Evolutionary conservation across 2,797 vertebrate species (phyloP).

Genomic region (Knipowitschia caucasica): DNA sequence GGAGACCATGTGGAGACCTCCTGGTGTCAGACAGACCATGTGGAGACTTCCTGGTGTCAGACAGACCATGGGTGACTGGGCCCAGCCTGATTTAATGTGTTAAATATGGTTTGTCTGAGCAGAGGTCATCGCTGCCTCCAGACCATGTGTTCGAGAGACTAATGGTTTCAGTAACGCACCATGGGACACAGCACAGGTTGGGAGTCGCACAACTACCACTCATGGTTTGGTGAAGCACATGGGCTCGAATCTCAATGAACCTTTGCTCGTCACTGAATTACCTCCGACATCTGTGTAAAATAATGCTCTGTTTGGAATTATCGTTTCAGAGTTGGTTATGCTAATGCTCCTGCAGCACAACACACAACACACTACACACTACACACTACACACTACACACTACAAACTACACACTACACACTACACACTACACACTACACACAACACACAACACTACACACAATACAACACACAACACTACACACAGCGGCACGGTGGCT

Average conservation of each 20-base stretch:
- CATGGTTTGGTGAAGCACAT: too few relatives aligned
- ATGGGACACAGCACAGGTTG: slow-evolving; percentile 41
- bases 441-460: too few relatives aligned
- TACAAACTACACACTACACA: too few relatives aligned
- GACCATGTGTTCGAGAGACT: slow-evolving; percentile 31
- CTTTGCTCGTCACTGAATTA: slow-evolving; percentile 41
- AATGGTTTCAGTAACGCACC: slow-evolving; percentile 52
- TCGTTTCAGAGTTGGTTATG: slow-evolving; percentile 19
- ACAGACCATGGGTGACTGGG: slow-evolving; percentile 10
- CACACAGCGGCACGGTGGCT: too few relatives aligned
- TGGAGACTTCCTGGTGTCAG: slow-evolving; percentile 8
- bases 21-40: slow-evolving; percentile 1
- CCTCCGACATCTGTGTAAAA: slow-evolving; percentile 36
- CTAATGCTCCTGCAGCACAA: neutral
- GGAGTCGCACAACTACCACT: slow-evolving; percentile 46
- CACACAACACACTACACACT: slow-evolving; percentile 4
- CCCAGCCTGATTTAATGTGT: slow-evolving; percentile 36
- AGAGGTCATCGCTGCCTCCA: slow-evolving; percentile 3
- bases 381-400: too few relatives aligned
- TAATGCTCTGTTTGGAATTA: slow-evolving; percentile 37
- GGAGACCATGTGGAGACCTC: too few relatives aligned
- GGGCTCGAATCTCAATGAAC: slow-evolving; percentile 43
- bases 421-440: too few relatives aligned
- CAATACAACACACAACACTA: too few relatives aligned
- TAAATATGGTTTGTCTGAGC: slow-evolving; percentile 20